Conservation (phyloP, 2,888 invertebrate genomes). For the Apotomis capreana region DNA sequence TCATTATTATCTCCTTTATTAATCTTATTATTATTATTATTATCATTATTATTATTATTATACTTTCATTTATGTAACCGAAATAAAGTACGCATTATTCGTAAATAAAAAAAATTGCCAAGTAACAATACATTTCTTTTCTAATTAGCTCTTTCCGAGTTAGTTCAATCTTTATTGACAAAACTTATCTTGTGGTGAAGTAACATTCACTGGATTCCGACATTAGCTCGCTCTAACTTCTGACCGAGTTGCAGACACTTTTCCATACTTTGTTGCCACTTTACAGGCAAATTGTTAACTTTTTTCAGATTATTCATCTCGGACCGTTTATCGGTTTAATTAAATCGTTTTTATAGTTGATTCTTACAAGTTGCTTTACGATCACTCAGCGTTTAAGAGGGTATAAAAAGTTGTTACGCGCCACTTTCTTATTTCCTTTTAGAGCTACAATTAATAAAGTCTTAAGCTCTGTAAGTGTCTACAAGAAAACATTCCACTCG, state of each 20-base stretch:
- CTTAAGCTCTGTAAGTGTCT: background rate
- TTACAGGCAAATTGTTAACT: slow-evolving; percentile 19
- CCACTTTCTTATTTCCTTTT: slow-evolving; percentile 13
- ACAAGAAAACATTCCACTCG: background rate
- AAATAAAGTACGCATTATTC: background rate
- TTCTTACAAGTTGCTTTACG: slow-evolving; percentile 35
- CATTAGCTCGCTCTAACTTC: slow-evolving; percentile 32
- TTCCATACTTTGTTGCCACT: slow-evolving; percentile 38
- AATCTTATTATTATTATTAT: no score
- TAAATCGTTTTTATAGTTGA: slow-evolving; percentile 39
- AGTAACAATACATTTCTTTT: slow-evolving; percentile 10
- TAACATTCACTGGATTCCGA: slow-evolving; percentile 26
- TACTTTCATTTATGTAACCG: background rate
- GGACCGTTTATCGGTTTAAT: slow-evolving; percentile 36
- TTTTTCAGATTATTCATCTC: slow-evolving; percentile 35
- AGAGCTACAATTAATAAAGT: slow-evolving; percentile 16
- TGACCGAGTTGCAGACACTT: slow-evolving; percentile 36
- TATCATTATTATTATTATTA: no score
- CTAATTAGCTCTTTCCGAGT: slow-evolving; percentile 18
- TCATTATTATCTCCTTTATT: no score
- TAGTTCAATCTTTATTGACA: slow-evolving; percentile 24
- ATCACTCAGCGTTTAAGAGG: slow-evolving; percentile 23
- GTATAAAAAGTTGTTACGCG: slow-evolving; percentile 17
- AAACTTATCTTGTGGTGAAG: slow-evolving; percentile 30
- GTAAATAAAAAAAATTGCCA: slow-evolving; percentile 3